Evolutionary conservation across 2,113 vertebrate genomes (phyloP).

Genomic region (Papio anubis): DNA sequence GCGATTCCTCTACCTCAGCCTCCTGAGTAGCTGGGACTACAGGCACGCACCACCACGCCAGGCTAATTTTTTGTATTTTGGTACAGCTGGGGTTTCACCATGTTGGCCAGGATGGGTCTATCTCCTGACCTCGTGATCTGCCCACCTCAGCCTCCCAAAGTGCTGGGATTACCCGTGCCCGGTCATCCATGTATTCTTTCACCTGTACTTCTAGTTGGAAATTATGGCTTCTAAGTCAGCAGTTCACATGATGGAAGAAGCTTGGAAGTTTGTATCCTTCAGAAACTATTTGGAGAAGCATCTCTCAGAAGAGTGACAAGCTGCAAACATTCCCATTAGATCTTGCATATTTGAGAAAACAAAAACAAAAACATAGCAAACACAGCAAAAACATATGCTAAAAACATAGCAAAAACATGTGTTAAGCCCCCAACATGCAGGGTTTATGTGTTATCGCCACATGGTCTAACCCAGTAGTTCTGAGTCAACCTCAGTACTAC

Average conservation of each 20-base stretch:
- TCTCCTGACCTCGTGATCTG: too few species aligned
- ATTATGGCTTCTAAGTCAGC: too few species aligned
- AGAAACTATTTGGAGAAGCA: background rate
- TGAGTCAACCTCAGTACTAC: background rate
- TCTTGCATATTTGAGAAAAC: background rate
- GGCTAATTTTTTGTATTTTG: too few species aligned
- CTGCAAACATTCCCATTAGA: background rate
- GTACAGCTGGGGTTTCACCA: too few species aligned
- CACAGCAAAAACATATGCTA: background rate
- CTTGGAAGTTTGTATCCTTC: background rate
- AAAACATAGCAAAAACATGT: background rate
- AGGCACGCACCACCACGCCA: too few species aligned
- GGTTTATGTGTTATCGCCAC: background rate
- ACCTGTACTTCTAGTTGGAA: background rate
- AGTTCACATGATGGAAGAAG: background rate
- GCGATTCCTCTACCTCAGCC: too few species aligned
- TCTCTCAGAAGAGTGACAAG: background rate
- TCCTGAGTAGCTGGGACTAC: too few species aligned
- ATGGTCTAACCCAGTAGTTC: background rate
- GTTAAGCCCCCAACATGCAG: background rate
- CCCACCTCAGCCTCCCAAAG: too few species aligned
- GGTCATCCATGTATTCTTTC: background rate
- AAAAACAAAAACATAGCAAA: background rate
- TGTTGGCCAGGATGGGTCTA: too few species aligned
- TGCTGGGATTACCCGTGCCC: too few species aligned